A percentile compares a stretch with the other conserved stretches of the same genome.
Conservation (phyloP, 2,888 invertebrate species). For the Andrena hattorfiana region DNA sequence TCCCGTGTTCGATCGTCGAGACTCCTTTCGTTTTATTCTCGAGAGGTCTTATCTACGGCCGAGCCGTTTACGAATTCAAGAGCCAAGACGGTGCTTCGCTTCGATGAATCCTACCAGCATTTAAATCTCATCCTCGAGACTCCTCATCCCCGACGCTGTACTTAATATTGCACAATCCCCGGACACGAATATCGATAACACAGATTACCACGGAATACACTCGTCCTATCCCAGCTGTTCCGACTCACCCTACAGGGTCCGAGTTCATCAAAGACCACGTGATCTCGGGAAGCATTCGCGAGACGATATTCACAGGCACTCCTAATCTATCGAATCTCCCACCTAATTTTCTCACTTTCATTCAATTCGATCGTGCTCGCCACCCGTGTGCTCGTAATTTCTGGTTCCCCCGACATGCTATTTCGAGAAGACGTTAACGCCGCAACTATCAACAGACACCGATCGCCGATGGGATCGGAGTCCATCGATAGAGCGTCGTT, state of each 20-base stretch:
- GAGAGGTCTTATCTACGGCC: constrained; percentile 60
- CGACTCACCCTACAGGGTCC: background rate
- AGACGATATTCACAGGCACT: background rate
- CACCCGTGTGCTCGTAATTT: background rate
- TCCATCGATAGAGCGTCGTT: constrained; percentile 11
- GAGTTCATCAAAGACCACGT: background rate
- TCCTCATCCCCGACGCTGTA: constrained; percentile 5
- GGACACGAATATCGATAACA: constrained; percentile 26
- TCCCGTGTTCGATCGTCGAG: constrained; percentile 48
- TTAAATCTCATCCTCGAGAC: constrained; percentile 51
- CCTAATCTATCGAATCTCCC: no score
- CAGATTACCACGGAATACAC: constrained; percentile 14
- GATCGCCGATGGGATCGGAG: background rate
- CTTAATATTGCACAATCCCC: constrained; percentile 30
- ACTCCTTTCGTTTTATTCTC: constrained; percentile 59
- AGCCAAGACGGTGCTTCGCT: constrained; percentile 46
- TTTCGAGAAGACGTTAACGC: background rate
- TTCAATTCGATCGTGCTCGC: no score
- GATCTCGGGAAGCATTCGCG: no score
- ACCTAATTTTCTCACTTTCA: no score
- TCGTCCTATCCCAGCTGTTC: background rate
- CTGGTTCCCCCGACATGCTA: background rate
- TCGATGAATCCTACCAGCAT: constrained; percentile 51
- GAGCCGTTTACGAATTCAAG: constrained; percentile 66
- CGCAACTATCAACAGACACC: background rate